Evolutionary conservation across 2,797 vertebrate species (phyloP).

Genomic region (Phoeniculus purpureus): DNA sequence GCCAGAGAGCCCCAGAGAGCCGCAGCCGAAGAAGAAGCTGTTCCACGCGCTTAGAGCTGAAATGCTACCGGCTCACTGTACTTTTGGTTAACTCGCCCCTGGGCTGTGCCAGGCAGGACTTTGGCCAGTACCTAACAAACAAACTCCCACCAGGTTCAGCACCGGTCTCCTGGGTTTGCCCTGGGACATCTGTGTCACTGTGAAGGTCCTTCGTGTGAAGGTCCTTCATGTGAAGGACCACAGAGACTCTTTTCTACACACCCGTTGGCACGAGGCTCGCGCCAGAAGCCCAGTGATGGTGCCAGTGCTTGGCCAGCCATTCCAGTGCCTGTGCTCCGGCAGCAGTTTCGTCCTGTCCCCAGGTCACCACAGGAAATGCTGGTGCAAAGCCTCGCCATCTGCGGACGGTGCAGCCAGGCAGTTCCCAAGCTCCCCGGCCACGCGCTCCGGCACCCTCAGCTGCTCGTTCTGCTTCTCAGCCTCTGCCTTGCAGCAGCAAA

Average conservation of each 20-base stretch:
- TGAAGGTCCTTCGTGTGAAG: too few species aligned
- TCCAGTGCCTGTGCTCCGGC: background rate
- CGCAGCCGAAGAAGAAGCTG: background rate
- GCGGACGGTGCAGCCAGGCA: background rate
- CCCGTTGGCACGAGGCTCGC: background rate
- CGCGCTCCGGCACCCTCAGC: background rate
- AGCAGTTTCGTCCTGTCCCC: background rate
- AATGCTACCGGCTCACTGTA: background rate
- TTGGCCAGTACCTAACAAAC: background rate
- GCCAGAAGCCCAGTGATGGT: background rate
- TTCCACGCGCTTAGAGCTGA: background rate
- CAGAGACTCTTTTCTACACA: background rate
- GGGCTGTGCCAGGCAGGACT: background rate
- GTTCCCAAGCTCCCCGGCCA: too few species aligned
- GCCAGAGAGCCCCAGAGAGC: background rate
- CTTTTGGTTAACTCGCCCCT: background rate
- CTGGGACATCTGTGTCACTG: background rate
- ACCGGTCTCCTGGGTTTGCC: background rate
- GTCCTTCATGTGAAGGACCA: background rate
- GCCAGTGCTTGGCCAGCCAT: background rate
- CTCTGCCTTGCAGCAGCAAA: background rate
- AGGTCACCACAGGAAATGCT: background rate
- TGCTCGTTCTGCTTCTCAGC: accelerated
- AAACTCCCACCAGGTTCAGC: background rate
- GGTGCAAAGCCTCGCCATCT: background rate